A percentile compares a stretch with the other conserved stretches of the same genome.
phyloP scores from a whole-genome alignment of 2,888 invertebrate genomes.

The Adelognathus sp. region DNA sequence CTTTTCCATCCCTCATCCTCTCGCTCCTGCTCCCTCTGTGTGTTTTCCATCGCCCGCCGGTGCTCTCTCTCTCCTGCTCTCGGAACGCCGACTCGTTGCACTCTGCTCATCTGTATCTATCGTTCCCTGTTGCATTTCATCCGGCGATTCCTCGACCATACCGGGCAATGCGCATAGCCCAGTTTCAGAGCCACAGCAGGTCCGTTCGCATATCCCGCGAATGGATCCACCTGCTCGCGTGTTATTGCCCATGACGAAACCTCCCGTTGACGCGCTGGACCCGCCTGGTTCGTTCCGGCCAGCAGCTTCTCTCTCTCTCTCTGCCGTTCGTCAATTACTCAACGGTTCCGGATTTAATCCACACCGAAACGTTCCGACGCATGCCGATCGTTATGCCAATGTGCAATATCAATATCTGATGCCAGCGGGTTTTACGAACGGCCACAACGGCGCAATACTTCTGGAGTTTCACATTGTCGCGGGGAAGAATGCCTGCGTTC shows the following conservation, averaged over 20 bases:
- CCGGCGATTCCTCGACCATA: not conserved
- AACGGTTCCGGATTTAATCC: conserved; percentile 58
- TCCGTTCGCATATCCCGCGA: conserved; percentile 17
- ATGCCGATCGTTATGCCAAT: not conserved
- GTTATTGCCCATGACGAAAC: conserved; percentile 41
- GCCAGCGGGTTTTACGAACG: not conserved
- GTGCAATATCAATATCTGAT: conserved; percentile 19
- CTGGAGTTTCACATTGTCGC: not conserved
- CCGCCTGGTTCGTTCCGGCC: not conserved
- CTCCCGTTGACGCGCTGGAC: conserved; percentile 16
- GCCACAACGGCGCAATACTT: not conserved
- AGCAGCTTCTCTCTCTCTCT: not conserved
- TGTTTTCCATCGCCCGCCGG: conserved; percentile 16
- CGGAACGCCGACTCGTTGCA: conserved; percentile 33
- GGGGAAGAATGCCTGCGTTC: no score
- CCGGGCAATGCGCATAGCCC: conserved; percentile 1
- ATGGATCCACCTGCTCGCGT: conserved; percentile 26
- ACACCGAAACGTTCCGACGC: conserved; percentile 28
- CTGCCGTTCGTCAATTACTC: conserved; percentile 63
- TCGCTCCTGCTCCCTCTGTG: conserved; percentile 4
- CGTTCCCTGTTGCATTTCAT: conserved; percentile 41
- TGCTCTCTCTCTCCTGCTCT: conserved; percentile 5
- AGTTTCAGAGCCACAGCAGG: not conserved
- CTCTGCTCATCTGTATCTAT: conserved; percentile 48
- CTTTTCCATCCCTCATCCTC: conserved; percentile 37